These are phyloP conservation scores for Stichodactyla helianthus DNA, from an alignment of 64 coral and sea anemone species.

Conservation along the genomic window DNA sequence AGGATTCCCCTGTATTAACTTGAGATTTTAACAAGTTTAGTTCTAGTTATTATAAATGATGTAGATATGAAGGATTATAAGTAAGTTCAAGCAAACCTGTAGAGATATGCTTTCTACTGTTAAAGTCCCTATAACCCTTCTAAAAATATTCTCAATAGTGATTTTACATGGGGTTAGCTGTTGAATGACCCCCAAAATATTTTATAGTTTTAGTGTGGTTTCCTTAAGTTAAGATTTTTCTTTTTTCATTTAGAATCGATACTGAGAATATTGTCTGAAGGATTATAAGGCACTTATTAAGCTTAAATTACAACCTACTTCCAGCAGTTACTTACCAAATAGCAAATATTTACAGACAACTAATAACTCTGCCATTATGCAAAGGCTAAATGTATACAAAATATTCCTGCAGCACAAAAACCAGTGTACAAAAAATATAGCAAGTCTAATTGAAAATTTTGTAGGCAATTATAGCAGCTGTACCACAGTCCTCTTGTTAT, in stretches of 20 bases:
- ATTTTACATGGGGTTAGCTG: too few species aligned
- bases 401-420: background rate
- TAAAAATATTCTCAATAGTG: too few species aligned
- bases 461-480: background rate
- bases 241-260: too few species aligned
- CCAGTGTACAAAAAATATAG: conserved; percentile 4
- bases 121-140: background rate
- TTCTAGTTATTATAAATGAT: background rate
- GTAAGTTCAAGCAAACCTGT: background rate
- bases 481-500: background rate
- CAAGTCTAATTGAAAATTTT: background rate
- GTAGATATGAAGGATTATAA: background rate
- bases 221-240: too few species aligned
- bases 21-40: background rate
- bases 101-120: background rate
- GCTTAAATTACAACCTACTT: background rate
- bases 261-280: too few species aligned
- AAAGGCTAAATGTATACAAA: background rate
- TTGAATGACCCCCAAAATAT: too few species aligned
- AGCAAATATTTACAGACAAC: background rate
- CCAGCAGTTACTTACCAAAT: background rate
- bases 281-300: background rate
- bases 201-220: too few species aligned
- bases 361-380: background rate
- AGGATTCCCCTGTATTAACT: background rate